Evolutionary conservation across 1,140 invertebrate genomes (phyloP), one percentile per base, ranked within the genome.

Genomic region (Orussus abietinus): DNA sequence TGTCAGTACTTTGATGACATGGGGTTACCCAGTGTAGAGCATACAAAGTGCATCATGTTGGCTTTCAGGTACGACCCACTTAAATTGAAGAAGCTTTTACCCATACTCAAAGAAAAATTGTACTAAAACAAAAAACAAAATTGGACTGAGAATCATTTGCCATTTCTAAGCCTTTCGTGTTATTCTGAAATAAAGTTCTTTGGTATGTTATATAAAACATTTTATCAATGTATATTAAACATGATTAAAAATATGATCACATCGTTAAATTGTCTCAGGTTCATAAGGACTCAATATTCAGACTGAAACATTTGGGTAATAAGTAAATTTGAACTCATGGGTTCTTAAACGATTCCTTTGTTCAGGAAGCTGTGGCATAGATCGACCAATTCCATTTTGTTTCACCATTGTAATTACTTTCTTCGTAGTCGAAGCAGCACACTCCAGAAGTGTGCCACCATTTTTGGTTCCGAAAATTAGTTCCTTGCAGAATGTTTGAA

Each of bases 11-110:
- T n/a, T n/a, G n/a, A n/a, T n/a, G n/a, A n/a, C n/a, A n/a, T n/a
- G n/a, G 68, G 59, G 15, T 45, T 72, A 4, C 70, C 70, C 0
- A 63, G 55, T 6, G 54, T 51, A 17, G 56, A 64, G 10, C 69
- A 72, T 29, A 47, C 49, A 2, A 38, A 54, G 11, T 55, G 67
- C 14, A 71, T 73, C 7, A 60, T 73, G 59, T 66, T 66, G 62
- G 69, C 49, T 3, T 73, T 66, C 38, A 69, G 62, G 15, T 45
- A 57, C 4, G 70, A 73, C 10, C 36, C 47, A 1, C 47, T 50
- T 2, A 73, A 69, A 42, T 31, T 72, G 1, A 72, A 70, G 40
- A 71, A 71, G 43, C 47, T 49, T 7, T 36, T 67, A 10, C 45
- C 63, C 2, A 42, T 47, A 1, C 33, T 72, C 4, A 47, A 47